phyloP scores from a whole-genome alignment of 1,140 invertebrate species.

The Acromyrmex heyeri region DNA sequence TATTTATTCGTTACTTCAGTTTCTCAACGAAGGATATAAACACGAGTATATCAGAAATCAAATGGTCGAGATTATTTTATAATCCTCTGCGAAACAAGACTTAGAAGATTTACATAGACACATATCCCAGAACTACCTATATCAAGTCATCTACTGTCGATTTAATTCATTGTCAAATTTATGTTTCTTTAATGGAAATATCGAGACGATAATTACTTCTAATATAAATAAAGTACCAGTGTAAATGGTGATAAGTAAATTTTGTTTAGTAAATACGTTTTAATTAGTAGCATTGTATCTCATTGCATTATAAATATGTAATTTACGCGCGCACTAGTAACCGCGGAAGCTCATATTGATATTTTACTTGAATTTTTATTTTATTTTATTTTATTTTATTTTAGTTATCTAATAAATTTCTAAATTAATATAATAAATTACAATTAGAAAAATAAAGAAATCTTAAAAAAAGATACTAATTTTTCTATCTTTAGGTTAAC shows the following conservation, averaged over 20 bases:
- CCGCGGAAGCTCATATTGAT: too few relatives aligned
- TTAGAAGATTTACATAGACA: not conserved
- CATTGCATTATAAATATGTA: too few relatives aligned
- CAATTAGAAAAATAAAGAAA: not conserved
- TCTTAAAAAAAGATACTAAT: not conserved
- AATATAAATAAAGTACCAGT: not conserved
- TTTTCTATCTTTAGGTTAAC: not conserved
- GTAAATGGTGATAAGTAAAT: too few relatives aligned
- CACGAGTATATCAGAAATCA: not conserved
- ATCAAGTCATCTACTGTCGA: not conserved
- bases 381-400: too few relatives aligned
- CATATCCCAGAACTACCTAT: not conserved
- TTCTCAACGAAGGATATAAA: conserved; percentile 2
- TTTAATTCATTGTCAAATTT: conserved; percentile 5
- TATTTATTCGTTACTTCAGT: conserved; percentile 8
- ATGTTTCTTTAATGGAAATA: not conserved
- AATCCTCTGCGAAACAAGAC: not conserved
- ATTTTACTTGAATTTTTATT: too few relatives aligned
- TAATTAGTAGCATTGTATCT: too few relatives aligned
- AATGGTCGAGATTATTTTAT: not conserved
- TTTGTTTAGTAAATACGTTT: too few relatives aligned
- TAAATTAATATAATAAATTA: not conserved
- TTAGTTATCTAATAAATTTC: too few relatives aligned
- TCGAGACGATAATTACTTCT: not conserved
- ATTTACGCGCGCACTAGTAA: too few relatives aligned